Base-by-base conservation (phyloP, 2,888 invertebrate species). In the Drosophila infuscata region DNA sequence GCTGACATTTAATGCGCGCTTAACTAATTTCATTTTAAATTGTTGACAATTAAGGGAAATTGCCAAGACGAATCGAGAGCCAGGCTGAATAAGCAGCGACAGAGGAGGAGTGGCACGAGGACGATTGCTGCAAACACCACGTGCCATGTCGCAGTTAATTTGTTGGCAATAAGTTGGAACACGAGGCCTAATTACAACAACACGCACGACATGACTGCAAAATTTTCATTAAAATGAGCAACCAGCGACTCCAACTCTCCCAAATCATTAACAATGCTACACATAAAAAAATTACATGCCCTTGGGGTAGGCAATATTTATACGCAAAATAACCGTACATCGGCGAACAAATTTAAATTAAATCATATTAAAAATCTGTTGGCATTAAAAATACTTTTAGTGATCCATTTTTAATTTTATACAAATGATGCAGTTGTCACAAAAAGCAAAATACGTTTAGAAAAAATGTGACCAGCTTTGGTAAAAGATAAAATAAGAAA, bases 71-170 rank as follows among this genome's bases (percentile, higher is more conserved):
- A 81, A 86, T 86, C 78, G 71, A 69, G 77, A 66, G 61, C 64
- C 49, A 15, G 61, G 33, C 35, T n/a, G 38, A 48, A 38, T 33
- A 56, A 41, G 30, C 29, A 12, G 46, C 32, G n/a, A 36, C 5
- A n/a, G 29, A 17, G 38, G 12, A 15, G 25, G 25, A 15, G 20
- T 32, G 17, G 33, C 11, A 30, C n/a, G 38, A n/a, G 35, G 36
- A 20, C 29, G 32, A 68, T 62, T 49, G 65, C 43, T 33, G 59
- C 70, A 69, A 70, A 70, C 89, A 87, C 89, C 91, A 90, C 88
- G 90, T 89, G 91, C 91, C 87, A 88, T 91, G 91, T 88, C 79
- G 91, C 91, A 91, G 92, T 91, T 92, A 92, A 91, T 91, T 91
- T 83, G 91, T 83, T 91, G 91, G 92, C 91, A 92, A 91, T 92